Evolutionary conservation across 2,113 vertebrate species (phyloP).

Genomic region (Setophaga kirtlandii): DNA sequence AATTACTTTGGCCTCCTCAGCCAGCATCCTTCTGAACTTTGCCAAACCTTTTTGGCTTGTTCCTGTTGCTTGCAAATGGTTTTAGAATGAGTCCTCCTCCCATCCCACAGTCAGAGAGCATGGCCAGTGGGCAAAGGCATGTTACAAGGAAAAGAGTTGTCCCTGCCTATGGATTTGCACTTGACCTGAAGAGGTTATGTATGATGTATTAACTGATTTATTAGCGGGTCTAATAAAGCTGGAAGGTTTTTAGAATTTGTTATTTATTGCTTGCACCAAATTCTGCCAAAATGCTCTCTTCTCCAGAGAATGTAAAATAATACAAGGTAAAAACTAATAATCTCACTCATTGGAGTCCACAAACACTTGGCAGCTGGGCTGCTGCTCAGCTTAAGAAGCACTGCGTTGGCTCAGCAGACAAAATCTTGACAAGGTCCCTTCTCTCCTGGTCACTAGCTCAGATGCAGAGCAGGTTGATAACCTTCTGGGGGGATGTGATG

Average conservation of each 20-base stretch:
- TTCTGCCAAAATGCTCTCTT: neutral
- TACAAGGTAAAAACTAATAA: neutral
- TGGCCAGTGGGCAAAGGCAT: neutral
- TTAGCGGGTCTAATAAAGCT: neutral
- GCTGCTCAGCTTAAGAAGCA: neutral
- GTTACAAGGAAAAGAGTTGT: neutral
- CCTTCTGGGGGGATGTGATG: neutral
- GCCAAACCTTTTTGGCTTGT: neutral
- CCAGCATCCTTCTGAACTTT: neutral
- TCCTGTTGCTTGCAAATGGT: neutral
- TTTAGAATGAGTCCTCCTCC: neutral
- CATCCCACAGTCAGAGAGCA: neutral
- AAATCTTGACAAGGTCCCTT: neutral
- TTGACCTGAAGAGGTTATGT: neutral
- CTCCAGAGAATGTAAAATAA: neutral
- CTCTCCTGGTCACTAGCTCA: neutral
- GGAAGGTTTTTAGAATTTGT: neutral
- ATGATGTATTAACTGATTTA: neutral
- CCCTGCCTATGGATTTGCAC: neutral
- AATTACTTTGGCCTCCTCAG: conserved; percentile 3
- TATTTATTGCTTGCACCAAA: neutral
- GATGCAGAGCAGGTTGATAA: neutral
- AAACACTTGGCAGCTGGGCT: neutral
- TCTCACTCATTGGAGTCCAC: neutral
- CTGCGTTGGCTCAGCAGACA: neutral